Conservation (phyloP, 2,888 invertebrate genomes). For the Nematopogon swammerdamellus region DNA sequence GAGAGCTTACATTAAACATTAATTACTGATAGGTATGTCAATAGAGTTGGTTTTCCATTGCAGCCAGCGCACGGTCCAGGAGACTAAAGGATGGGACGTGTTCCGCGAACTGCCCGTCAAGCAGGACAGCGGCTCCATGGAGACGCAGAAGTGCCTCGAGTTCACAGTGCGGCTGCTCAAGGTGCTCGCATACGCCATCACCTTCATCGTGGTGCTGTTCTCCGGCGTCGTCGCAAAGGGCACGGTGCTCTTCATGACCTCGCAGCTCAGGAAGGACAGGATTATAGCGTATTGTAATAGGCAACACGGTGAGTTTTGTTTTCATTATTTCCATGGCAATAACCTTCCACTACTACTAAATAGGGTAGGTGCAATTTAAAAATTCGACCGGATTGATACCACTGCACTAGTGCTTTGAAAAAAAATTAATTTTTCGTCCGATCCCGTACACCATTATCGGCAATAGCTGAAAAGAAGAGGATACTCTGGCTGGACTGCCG, state of each 20-base stretch:
- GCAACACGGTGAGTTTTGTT: constrained; percentile 67
- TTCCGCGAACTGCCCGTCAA: constrained; percentile 90
- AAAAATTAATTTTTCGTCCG: too few species aligned
- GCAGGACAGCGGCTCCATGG: constrained; percentile 85
- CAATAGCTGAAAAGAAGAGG: too few species aligned
- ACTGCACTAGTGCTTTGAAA: too few species aligned
- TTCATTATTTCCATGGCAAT: too few species aligned
- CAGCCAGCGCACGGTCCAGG: constrained; percentile 80
- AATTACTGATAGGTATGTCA: too few species aligned
- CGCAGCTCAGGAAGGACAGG: constrained; percentile 77
- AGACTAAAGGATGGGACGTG: constrained; percentile 96
- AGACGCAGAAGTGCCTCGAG: constrained; percentile 82
- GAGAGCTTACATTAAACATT: too few species aligned
- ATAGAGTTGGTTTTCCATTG: constrained; percentile 23
- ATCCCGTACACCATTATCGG: too few species aligned
- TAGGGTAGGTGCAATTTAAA: too few species aligned
- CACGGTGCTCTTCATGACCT: constrained; percentile 87
- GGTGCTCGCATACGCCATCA: constrained; percentile 79
- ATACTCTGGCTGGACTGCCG: too few species aligned
- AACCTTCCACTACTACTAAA: too few species aligned
- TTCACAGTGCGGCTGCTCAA: constrained; percentile 81
- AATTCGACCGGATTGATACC: too few species aligned
- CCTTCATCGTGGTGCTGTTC: constrained; percentile 80
- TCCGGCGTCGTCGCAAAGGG: constrained; percentile 88
- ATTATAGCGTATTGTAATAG: constrained; percentile 79